phyloP scores from a whole-genome alignment of 2,797 vertebrate genomes.

The Platyrinchus mystaceus region DNA sequence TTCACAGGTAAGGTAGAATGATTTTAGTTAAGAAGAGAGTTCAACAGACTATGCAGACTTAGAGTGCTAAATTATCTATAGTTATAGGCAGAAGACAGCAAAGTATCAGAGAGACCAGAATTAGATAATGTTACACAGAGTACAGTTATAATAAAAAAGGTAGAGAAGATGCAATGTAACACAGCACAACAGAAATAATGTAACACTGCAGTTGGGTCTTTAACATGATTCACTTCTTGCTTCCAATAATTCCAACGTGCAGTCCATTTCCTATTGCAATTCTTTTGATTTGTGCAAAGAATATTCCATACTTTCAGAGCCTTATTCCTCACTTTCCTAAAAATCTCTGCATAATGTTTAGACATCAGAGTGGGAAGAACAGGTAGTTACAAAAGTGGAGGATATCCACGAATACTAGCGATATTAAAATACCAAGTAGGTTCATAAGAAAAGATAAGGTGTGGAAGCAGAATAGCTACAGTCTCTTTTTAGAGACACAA shows the following conservation, averaged over 20 bases:
- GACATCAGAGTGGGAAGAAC: background rate
- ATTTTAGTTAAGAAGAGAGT: background rate
- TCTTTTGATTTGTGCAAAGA: background rate
- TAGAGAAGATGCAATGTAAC: background rate
- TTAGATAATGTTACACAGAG: background rate
- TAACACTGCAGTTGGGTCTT: background rate
- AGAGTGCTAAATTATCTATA: background rate
- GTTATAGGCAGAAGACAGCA: background rate
- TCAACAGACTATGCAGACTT: background rate
- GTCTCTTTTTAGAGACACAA: background rate
- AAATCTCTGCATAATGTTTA: background rate
- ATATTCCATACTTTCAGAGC: background rate
- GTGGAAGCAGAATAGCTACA: background rate
- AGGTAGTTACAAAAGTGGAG: background rate
- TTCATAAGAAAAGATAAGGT: background rate
- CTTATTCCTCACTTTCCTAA: background rate
- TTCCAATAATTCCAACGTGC: background rate
- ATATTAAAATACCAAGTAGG: background rate
- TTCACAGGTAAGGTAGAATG: background rate
- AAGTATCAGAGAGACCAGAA: background rate
- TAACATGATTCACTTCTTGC: background rate
- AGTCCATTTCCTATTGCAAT: background rate
- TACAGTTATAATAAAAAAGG: background rate
- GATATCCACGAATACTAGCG: background rate
- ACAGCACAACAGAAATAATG: background rate